These are phyloP conservation scores for Dipodomys ordii DNA, from an alignment of 2,113 vertebrate species.

Conservation along the genomic window DNA sequence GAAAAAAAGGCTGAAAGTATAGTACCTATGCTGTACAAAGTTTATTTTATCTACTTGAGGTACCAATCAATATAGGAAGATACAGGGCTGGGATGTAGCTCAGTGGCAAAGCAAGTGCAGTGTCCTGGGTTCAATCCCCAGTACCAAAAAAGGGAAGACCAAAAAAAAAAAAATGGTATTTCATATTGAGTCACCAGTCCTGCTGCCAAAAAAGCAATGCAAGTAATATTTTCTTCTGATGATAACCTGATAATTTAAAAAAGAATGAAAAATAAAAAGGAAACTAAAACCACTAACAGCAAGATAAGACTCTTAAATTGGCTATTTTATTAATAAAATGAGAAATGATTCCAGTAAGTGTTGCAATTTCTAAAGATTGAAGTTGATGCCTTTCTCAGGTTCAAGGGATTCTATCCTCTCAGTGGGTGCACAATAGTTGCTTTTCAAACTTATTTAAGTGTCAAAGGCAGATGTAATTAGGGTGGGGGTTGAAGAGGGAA, in stretches of 20 bases:
- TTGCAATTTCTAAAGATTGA: conserved; percentile 63
- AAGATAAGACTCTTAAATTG: neutral
- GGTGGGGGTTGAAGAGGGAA: conserved; percentile 57
- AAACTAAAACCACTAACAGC: conserved; percentile 39
- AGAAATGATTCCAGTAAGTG: conserved; percentile 45
- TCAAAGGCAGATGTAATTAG: conserved; percentile 62
- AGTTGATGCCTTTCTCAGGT: conserved; percentile 10
- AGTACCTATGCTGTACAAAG: neutral
- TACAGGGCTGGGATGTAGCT: too few relatives aligned
- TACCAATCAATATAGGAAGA: neutral
- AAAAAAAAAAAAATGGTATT: neutral
- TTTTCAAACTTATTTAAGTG: conserved; percentile 59
- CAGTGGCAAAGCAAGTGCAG: too few relatives aligned
- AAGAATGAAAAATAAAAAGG: conserved; percentile 29
- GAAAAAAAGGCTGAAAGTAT: conserved; percentile 14
- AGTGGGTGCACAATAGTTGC: conserved; percentile 4
- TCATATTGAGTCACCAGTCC: neutral
- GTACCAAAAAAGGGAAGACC: neutral
- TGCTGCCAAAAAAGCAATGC: conserved; percentile 14
- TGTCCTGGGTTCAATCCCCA: too few relatives aligned
- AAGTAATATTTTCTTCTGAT: neutral
- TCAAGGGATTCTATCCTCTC: conserved; percentile 51
- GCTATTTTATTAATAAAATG: conserved; percentile 44
- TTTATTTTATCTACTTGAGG: neutral
- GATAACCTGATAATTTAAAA: conserved; percentile 1